Evolutionary conservation across 2,888 invertebrate species (phyloP).

Genomic region (Choristoneura rosaceana): DNA sequence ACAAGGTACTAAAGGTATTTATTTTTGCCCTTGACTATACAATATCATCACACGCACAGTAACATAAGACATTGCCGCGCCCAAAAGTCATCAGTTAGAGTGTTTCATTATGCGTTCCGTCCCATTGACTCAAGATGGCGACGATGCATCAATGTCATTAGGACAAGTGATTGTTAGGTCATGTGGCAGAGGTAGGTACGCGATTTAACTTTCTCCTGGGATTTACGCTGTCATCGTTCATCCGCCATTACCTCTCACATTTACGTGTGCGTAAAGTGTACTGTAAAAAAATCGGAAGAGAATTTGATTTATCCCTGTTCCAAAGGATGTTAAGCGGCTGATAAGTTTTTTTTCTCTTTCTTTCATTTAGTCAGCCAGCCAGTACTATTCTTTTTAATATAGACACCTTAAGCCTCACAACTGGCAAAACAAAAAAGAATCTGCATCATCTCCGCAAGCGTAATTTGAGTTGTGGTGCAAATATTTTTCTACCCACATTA

Average conservation of each 20-base stretch:
- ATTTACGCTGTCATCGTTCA: too few species aligned
- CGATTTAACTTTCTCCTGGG: too few species aligned
- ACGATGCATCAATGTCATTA: conserved; percentile 28
- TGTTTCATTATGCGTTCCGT: conserved; percentile 22
- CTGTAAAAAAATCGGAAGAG: too few species aligned
- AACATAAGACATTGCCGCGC: not conserved
- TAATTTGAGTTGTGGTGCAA: conserved; percentile 14
- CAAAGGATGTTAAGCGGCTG: too few species aligned
- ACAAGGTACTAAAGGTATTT: too few species aligned
- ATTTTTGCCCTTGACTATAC: too few species aligned
- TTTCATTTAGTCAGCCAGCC: too few species aligned
- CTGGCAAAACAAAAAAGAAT: conserved; percentile 24
- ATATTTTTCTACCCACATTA: conserved; percentile 22
- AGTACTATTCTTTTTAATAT: not conserved
- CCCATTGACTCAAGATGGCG: conserved; percentile 1
- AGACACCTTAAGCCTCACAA: not conserved
- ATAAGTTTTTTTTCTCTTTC: too few species aligned
- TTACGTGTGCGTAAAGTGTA: too few species aligned
- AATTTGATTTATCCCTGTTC: too few species aligned
- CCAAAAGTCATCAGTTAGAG: conserved; percentile 6
- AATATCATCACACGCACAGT: too few species aligned
- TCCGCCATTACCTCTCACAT: too few species aligned
- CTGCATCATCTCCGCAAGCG: conserved; percentile 17
- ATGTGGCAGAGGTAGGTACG: not conserved
- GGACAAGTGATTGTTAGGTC: conserved; percentile 7